Base-by-base conservation (phyloP, 64 coral and sea anemone genomes). In the Cladopsammia gracilis region DNA sequence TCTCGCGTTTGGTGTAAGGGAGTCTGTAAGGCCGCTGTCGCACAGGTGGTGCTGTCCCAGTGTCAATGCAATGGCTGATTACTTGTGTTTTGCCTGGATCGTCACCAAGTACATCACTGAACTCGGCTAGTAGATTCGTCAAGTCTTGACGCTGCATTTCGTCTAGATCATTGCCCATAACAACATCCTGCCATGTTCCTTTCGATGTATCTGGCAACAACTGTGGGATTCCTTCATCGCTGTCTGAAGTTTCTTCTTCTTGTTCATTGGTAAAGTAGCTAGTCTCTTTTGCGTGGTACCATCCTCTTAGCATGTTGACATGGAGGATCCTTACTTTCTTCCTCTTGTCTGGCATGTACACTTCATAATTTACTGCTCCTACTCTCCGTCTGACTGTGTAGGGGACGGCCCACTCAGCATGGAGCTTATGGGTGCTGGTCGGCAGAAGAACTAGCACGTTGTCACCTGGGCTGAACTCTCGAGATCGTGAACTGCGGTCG, bases 41-140 rank as follows among this genome's bases (percentile, higher is more conserved):
- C 2, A 89, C 58, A n/a, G 87, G 87, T 5, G 4, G 48, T 2
- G 71, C 89, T 11, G 52, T 52, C 20, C 81, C 76, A 82, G 68
- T 91, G 22, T 83, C 51, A 46, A 80, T 91, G 52, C 71, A 62
- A 46, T 73, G 89, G 14, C 68, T 68, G 15, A 82, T 71, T 45
- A 91, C 89, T 56, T 58, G 22, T 82, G 89, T 82, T 83, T 59
- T 91, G 5, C 78, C 89, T 60, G 89, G 89, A 58, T 91, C 81
- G 67, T 91, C 59, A 44, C 52, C 68, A 19, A 83, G 49, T 13
- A 83, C 89, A 15, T 57, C 16, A 15, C 19, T 51, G 52, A 7
- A 91, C 46, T 91, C 20, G 13, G 65, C 47, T 10, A 91, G 53
- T 0, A 83, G 46, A 7, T 66, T 43, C 13, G 1, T 73, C 12